phyloP scores from a whole-genome alignment of 2,113 vertebrate species.

The Podarcis muralis region DNA sequence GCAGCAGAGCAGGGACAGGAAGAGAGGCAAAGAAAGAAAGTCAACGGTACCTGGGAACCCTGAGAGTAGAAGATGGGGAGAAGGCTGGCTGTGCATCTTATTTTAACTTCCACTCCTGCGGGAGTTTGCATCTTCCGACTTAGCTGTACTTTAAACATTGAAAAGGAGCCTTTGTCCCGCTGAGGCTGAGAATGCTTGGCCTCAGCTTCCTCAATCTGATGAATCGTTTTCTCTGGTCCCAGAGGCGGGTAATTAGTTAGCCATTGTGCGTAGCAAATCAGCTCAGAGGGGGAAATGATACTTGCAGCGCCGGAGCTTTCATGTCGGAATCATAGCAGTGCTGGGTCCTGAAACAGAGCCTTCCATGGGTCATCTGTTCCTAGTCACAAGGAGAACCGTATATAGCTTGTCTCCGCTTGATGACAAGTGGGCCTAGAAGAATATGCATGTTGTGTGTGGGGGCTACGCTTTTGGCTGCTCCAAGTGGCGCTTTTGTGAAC shows the following conservation, averaged over 20 bases:
- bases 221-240: constrained; percentile 9
- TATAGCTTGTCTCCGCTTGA: not conserved
- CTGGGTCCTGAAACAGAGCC: not conserved
- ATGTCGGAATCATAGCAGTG: not conserved
- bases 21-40: not conserved
- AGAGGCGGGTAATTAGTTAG: not conserved
- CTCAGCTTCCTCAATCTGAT: not conserved
- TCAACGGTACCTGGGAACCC: not conserved
- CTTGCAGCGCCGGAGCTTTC: not conserved
- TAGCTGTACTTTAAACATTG: not conserved
- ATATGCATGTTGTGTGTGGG: not conserved
- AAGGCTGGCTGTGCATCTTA: not conserved
- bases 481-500: not conserved
- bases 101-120: not conserved
- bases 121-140: not conserved
- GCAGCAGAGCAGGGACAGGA: not conserved
- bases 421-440: not conserved
- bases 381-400: not conserved
- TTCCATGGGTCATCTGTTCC: not conserved
- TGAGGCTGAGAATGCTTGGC: not conserved
- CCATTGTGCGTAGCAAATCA: not conserved
- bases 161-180: not conserved
- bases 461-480: not conserved
- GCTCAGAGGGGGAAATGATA: not conserved
- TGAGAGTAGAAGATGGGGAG: too few species aligned